Evolutionary conservation across 2,888 invertebrate genomes (phyloP), one percentile per base, ranked within the genome.

Genomic region (Sialis lutaria): DNA sequence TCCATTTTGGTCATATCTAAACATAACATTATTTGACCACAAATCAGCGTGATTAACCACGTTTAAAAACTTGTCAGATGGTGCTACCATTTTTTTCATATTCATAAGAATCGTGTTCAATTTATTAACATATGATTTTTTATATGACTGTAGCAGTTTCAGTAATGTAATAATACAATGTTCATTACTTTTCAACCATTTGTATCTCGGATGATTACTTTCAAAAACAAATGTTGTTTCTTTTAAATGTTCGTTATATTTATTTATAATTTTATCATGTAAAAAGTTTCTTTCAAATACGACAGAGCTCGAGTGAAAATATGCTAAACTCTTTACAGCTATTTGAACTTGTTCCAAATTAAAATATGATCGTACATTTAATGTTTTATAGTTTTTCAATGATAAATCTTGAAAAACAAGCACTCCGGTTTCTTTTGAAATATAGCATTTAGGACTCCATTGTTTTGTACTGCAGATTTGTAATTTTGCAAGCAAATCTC

Each of bases 1-100:
- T 0, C 63, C 61, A 33, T 64, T 54, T 12, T 62, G 58, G 47
- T 55, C 43, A 22, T 69, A 70, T 50, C 60, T 67, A 53, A 77
- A 77, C 64, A 79, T 65, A 6, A 77, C 57, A 55, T 79, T 79
- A 53, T 78, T 78, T 40, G 70, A 69, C 77, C 78, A 79, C 6
- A 78, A 60, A 62, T 78, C 78, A 4, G 74, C 68, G 55, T 79
- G 78, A 34, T 71, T 72, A 5, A 77, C 58, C 1, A 74, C 76
- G 50, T 72, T 74, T 44, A 65, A 58, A 55, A 67, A 59, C 50
- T 59, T 59, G 48, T 58, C 34, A 37, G 68, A 64, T 8, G 59
- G 56, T 44, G 62, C 57, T 10, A 58, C 48, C 33, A 54, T 48
- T 34, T 52, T 48, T 12, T 51, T 51, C 40, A 62, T 50, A 39